Evolutionary conservation across 2,113 vertebrate species (phyloP).

Genomic region (Anoura caudifer): DNA sequence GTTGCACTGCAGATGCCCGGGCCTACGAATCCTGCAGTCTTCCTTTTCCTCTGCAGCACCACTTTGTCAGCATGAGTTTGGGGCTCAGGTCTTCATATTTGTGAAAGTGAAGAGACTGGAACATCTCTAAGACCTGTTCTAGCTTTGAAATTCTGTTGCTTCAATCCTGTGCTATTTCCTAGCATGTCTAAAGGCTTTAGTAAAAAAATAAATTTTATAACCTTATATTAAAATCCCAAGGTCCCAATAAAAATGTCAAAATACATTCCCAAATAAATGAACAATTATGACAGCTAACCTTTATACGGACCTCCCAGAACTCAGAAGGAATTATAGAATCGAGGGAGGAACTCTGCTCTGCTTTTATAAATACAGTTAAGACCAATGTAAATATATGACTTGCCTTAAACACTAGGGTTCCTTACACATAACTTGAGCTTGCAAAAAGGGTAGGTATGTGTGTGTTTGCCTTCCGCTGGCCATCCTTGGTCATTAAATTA

Average conservation of each 20-base stretch:
- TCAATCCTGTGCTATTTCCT: neutral
- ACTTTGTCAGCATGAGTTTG: neutral
- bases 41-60: neutral
- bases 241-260: constrained; percentile 39
- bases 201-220: neutral
- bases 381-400: constrained; percentile 37
- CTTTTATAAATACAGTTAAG: constrained; percentile 49
- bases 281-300: constrained; percentile 35
- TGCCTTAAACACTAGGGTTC: neutral
- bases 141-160: neutral
- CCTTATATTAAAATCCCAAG: neutral
- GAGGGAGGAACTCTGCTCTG: neutral
- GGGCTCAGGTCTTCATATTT: neutral
- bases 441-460: neutral
- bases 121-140: neutral
- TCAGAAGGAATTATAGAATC: constrained; percentile 24
- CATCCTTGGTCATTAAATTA: neutral
- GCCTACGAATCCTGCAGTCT: neutral
- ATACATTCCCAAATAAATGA: constrained; percentile 28
- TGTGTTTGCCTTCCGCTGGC: neutral
- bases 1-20: neutral
- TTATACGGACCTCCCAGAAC: neutral
- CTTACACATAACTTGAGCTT: neutral
- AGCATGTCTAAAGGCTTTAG: neutral
- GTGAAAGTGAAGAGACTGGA: neutral